phyloP scores from a whole-genome alignment of 2,113 vertebrate species.

The Syngnathoides biaculeatus region DNA sequence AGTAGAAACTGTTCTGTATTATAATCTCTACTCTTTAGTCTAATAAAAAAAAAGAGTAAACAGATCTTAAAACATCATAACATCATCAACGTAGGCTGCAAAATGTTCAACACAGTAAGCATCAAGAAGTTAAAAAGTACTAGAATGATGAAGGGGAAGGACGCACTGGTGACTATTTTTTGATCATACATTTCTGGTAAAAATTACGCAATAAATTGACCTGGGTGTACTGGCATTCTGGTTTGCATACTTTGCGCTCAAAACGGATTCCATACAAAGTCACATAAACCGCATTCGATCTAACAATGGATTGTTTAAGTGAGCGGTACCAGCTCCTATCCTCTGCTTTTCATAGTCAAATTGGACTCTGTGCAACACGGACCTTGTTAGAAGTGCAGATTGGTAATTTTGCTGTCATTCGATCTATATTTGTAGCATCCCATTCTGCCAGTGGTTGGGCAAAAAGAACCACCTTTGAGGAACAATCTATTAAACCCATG shows the following conservation, averaged over 20 bases:
- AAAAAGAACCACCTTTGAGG: slow-evolving; percentile 30
- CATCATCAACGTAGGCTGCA: background rate
- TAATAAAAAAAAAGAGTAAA: too few species aligned
- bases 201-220: background rate
- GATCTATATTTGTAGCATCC: slow-evolving; percentile 49
- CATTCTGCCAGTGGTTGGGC: background rate
- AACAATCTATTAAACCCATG: background rate
- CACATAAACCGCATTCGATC: background rate
- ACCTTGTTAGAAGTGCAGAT: slow-evolving; percentile 27
- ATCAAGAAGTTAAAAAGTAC: background rate
- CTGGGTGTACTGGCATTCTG: background rate
- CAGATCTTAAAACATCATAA: too few species aligned
- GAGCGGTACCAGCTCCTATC: slow-evolving; percentile 31
- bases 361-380: slow-evolving; percentile 16
- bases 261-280: background rate
- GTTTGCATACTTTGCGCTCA: background rate
- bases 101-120: background rate
- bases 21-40: too few species aligned
- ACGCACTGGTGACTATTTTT: background rate
- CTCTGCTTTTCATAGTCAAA: slow-evolving; percentile 22
- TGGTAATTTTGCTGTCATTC: slow-evolving; percentile 28
- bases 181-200: background rate
- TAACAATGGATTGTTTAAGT: slow-evolving; percentile 18
- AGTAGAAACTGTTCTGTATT: too few species aligned
- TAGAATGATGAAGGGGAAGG: background rate